phyloP scores from a whole-genome alignment of 1,140 invertebrate species.

The Aphaenogaster ashmeadi region DNA sequence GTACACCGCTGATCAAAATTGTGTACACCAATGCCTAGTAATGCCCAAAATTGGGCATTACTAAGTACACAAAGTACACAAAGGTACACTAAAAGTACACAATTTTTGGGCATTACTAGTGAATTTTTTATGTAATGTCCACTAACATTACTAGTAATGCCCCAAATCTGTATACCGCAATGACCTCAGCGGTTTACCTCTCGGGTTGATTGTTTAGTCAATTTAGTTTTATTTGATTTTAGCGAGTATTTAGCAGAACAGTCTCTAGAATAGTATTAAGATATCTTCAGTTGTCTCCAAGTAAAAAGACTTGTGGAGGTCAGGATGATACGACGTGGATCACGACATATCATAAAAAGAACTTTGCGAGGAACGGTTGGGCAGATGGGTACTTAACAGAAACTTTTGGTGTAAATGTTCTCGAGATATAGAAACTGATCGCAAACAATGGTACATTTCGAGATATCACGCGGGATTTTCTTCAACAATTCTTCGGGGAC shows the following conservation, averaged over 20 bases:
- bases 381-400: slow-evolving; percentile 59
- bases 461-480: slow-evolving; percentile 50
- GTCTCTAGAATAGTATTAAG: background rate
- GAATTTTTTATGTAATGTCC: no score
- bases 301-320: slow-evolving; percentile 21
- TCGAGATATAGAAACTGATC: slow-evolving; percentile 64
- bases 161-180: no score
- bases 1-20: no score
- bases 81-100: no score
- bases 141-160: no score
- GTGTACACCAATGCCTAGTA: no score
- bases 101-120: no score
- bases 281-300: background rate
- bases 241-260: background rate
- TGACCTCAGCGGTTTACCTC: no score
- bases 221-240: background rate
- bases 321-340: slow-evolving; percentile 24
- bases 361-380: slow-evolving; percentile 47
- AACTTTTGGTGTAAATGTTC: slow-evolving; percentile 57
- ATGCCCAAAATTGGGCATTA: no score
- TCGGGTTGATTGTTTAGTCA: background rate
- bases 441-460: slow-evolving; percentile 62
- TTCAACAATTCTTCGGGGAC: slow-evolving; percentile 59
- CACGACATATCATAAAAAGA: slow-evolving; percentile 43
- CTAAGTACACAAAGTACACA: no score